Conservation (phyloP, 2,797 vertebrate species). For the Onychomys arenicola region DNA sequence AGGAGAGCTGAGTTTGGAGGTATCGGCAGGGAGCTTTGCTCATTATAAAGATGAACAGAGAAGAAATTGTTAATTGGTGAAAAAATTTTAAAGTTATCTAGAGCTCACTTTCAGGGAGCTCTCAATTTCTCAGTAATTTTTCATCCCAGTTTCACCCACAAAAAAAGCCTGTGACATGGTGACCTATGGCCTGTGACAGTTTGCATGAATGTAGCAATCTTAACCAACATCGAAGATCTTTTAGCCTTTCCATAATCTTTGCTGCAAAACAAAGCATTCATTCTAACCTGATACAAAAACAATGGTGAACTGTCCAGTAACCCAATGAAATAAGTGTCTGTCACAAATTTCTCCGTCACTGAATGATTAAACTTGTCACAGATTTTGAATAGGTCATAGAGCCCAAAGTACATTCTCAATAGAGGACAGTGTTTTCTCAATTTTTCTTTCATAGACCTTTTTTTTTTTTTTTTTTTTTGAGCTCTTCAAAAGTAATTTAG, state of each 20-base stretch:
- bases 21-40: neutral
- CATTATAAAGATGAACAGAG: neutral
- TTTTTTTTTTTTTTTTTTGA: neutral
- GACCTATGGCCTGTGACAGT: neutral
- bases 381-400: neutral
- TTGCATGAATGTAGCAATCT: neutral
- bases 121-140: neutral
- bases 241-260: conserved; percentile 3
- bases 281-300: conserved; percentile 20
- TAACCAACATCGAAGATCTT: neutral
- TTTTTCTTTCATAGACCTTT: neutral
- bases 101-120: neutral
- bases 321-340: neutral
- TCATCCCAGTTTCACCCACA: neutral
- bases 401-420: neutral
- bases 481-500: conserved; percentile 41
- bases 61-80: neutral
- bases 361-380: neutral
- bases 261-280: conserved; percentile 9
- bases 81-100: neutral
- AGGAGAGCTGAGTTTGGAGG: neutral
- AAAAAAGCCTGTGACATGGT: neutral
- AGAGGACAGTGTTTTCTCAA: conserved; percentile 28
- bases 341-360: neutral
- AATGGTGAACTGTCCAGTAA: conserved; percentile 4